Conservation (phyloP, 2,113 vertebrate genomes). For the Jaculus jaculus region DNA sequence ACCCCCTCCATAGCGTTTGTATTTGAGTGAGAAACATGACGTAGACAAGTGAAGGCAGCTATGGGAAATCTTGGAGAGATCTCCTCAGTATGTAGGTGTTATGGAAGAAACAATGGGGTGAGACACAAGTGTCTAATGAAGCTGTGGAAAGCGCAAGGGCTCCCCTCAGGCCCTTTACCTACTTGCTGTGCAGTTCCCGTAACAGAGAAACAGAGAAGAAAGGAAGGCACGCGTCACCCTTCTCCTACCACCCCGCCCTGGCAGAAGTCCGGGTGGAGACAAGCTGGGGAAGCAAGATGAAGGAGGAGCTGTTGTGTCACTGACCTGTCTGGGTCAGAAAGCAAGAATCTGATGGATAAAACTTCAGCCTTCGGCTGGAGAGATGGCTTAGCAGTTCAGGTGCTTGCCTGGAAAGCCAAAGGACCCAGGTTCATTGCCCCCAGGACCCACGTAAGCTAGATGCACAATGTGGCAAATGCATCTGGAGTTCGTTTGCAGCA, state of each 20-base stretch:
- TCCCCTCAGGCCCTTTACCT: neutral
- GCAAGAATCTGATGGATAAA: too few species aligned
- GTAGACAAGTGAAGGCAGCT: slow-evolving; percentile 9
- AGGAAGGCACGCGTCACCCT: neutral
- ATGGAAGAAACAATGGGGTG: neutral
- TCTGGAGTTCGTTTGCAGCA: too few species aligned
- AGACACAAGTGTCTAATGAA: neutral
- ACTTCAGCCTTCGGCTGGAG: too few species aligned
- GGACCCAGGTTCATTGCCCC: neutral
- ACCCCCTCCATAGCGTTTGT: rapidly evolving
- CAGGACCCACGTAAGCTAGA: neutral
- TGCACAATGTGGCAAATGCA: neutral
- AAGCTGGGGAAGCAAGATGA: slow-evolving; percentile 24
- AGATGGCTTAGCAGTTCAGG: too few species aligned
- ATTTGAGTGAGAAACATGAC: neutral
- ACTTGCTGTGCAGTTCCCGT: neutral
- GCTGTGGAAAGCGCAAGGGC: neutral
- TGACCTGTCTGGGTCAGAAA: neutral
- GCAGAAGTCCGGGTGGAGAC: slow-evolving; percentile 38
- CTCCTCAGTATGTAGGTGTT: neutral
- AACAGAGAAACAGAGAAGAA: neutral
- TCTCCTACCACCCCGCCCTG: neutral
- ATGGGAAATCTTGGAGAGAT: neutral
- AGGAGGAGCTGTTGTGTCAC: slow-evolving; percentile 31
- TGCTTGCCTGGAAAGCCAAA: too few species aligned